Percentiles rank a stretch among this genome's conserved stretches.
These are phyloP conservation scores for Manis crassicaudata DNA, from an alignment of 2,797 vertebrate species.

Conservation along the genomic window DNA sequence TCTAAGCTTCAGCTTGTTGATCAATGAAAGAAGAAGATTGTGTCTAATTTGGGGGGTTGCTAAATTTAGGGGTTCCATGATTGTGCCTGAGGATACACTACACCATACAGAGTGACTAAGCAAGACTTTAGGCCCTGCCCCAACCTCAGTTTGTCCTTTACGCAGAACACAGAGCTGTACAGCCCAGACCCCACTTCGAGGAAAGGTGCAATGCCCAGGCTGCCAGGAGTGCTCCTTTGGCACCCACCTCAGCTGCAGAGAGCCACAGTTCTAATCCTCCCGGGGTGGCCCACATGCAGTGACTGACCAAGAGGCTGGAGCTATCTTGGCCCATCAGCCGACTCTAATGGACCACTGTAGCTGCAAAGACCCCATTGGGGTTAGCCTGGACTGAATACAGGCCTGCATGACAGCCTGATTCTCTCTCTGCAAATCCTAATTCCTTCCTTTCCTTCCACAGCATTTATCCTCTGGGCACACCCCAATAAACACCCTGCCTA, in stretches of 20 bases:
- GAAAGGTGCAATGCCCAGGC: not conserved
- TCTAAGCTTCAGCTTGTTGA: not conserved
- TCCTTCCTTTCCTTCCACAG: not conserved
- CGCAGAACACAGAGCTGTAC: not conserved
- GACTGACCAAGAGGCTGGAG: not conserved
- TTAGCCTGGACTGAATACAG: too few relatives aligned
- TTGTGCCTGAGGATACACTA: not conserved
- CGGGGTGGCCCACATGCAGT: too few relatives aligned
- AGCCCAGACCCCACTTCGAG: not conserved
- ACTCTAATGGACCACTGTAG: accelerated
- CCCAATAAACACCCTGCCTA: not conserved
- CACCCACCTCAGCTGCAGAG: not conserved
- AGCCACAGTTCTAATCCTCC: not conserved
- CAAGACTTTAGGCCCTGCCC: not conserved
- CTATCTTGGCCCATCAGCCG: not conserved
- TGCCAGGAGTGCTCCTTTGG: not conserved
- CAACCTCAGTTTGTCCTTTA: not conserved
- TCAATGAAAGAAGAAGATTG: not conserved
- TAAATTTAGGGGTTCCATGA: not conserved
- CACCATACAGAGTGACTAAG: not conserved
- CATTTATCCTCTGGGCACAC: not conserved
- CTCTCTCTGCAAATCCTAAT: not conserved
- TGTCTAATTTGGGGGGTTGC: not conserved
- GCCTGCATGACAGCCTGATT: not conserved
- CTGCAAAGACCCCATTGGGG: not conserved